Conservation (phyloP, 2,888 invertebrate genomes). For the Xylota segnis region DNA sequence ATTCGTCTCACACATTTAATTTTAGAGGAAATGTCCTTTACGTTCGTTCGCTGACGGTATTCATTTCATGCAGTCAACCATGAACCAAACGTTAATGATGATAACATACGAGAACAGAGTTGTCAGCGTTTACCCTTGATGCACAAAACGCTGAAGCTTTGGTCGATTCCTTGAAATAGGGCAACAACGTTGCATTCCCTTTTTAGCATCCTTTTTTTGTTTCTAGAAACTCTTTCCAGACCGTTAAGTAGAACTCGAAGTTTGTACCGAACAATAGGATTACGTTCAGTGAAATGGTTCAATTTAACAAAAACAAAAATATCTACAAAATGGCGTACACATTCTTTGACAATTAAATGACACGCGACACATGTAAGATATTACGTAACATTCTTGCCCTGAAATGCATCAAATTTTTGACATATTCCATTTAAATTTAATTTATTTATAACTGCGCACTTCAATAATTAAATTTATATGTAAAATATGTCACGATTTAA, state of each 20-base stretch:
- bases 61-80: constrained; percentile 45
- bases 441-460: not conserved
- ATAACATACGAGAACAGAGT: constrained; percentile 2
- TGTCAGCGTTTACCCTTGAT: not conserved
- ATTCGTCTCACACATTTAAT: not conserved
- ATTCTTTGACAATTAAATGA: not conserved
- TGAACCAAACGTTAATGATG: constrained; percentile 37
- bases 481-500: not conserved
- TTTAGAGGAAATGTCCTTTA: not conserved
- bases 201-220: not conserved
- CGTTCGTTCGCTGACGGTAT: not conserved
- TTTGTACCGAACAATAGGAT: not conserved
- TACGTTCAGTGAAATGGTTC: not conserved
- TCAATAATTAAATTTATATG: constrained; percentile 8
- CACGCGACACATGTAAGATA: not conserved
- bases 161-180: not conserved
- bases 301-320: not conserved
- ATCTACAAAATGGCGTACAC: not conserved
- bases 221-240: not conserved
- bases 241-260: not conserved
- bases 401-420: not conserved
- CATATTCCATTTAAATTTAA: not conserved
- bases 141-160: not conserved
- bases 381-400: not conserved
- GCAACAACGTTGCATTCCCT: not conserved